A percentile compares a stretch with the other conserved stretches of the same genome.
These are phyloP conservation scores for Sphyrna mokarran DNA, from an alignment of 2,113 vertebrate genomes.

Conservation along the genomic window DNA sequence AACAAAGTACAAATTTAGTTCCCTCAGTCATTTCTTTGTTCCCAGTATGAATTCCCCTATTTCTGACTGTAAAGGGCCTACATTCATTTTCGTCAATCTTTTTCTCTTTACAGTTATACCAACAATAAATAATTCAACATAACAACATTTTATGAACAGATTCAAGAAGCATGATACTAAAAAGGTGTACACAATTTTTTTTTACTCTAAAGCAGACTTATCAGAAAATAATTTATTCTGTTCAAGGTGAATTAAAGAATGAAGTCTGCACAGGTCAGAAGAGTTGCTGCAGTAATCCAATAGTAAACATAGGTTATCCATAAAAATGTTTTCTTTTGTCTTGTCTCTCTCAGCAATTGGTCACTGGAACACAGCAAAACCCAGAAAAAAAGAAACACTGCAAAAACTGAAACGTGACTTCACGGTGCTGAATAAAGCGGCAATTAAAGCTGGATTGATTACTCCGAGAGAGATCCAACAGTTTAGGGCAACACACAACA, in stretches of 20 bases:
- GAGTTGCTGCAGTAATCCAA: too few species aligned
- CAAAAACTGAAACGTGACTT: conserved; percentile 55
- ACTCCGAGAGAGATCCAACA: conserved; percentile 60
- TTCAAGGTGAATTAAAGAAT: not conserved
- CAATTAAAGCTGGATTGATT: conserved; percentile 61
- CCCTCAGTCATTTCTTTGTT: too few species aligned
- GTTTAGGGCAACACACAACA: conserved; percentile 58
- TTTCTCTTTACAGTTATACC: not conserved
- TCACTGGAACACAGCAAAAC: conserved; percentile 57
- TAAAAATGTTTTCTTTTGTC: conserved; percentile 8
- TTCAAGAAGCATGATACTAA: not conserved
- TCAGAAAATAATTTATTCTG: not conserved
- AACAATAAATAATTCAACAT: not conserved
- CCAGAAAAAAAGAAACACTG: conserved; percentile 32
- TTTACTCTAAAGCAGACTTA: not conserved
- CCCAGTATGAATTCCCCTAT: too few species aligned
- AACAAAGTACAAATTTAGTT: too few species aligned
- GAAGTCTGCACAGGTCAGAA: not conserved
- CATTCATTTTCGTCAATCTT: too few species aligned
- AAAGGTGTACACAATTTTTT: not conserved
- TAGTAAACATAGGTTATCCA: not conserved
- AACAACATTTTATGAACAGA: not conserved
- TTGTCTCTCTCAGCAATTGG: conserved; percentile 59
- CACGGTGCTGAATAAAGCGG: conserved; percentile 63
- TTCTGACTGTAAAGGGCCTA: too few species aligned